These are phyloP conservation scores for Danio kyathit DNA, from an alignment of 2,797 vertebrate species.

Conservation along the genomic window DNA sequence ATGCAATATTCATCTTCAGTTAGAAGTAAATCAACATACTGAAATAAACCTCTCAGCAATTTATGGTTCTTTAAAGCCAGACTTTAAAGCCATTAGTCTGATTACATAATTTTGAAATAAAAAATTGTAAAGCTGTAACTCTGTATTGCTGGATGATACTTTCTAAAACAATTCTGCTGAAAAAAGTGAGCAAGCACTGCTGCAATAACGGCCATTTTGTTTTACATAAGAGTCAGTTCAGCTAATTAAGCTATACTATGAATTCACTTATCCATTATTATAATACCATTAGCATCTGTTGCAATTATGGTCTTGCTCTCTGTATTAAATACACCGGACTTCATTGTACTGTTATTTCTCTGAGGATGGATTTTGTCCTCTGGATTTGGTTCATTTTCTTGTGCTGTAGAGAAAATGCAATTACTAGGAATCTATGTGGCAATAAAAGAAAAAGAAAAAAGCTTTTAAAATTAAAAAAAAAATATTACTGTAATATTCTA, in stretches of 20 bases:
- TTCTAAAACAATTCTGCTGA: no score
- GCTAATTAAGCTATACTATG: neutral
- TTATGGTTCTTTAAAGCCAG: no score
- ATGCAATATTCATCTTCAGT: no score
- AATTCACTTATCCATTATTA: neutral
- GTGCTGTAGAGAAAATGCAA: neutral
- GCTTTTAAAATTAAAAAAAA: neutral
- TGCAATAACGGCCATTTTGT: neutral
- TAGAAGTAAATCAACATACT: no score
- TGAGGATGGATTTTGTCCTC: neutral
- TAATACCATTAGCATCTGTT: neutral
- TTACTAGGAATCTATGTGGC: neutral
- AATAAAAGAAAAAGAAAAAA: constrained; percentile 13
- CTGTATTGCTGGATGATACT: no score
- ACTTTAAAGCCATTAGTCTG: no score
- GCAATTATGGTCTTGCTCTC: neutral
- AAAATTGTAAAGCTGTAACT: no score
- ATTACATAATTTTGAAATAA: no score
- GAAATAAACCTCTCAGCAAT: no score
- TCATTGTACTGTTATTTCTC: neutral
- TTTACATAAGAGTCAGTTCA: neutral
- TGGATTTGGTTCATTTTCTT: neutral
- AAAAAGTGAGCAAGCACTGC: neutral
- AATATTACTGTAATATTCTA: neutral
- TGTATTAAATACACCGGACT: constrained; percentile 7